These are phyloP conservation scores for Microctenopoma lineatum DNA, from an alignment of 2,797 vertebrate species.

Conservation along the genomic window DNA sequence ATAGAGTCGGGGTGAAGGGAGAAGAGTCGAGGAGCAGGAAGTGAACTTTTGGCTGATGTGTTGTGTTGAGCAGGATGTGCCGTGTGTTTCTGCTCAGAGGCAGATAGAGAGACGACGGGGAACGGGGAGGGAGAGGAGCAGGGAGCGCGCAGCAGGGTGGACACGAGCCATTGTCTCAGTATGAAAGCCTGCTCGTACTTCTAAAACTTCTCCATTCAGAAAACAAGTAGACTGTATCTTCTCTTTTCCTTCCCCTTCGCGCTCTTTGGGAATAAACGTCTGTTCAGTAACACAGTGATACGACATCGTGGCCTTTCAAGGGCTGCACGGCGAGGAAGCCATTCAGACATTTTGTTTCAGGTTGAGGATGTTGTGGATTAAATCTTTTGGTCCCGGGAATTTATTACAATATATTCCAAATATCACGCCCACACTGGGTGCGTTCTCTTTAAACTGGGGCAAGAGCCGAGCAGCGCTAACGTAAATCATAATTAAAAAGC, in stretches of 20 bases:
- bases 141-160: constrained; percentile 76
- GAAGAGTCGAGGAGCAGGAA: constrained; percentile 79
- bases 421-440: constrained; percentile 16
- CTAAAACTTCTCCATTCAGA: constrained; percentile 79
- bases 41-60: constrained; percentile 81
- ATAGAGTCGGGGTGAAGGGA: constrained; percentile 73
- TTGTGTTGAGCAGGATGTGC: constrained; percentile 81
- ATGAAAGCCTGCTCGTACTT: constrained; percentile 77
- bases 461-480: constrained; percentile 27
- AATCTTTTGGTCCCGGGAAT: constrained; percentile 19
- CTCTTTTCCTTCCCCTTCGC: constrained; percentile 73
- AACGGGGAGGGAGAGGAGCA: constrained; percentile 71
- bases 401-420: constrained; percentile 10
- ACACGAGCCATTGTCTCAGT: constrained; percentile 78
- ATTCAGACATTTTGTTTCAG: constrained; percentile 53
- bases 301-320: constrained; percentile 40
- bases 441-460: constrained; percentile 13
- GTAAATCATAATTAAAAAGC: constrained; percentile 30
- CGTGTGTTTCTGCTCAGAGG: constrained; percentile 82
- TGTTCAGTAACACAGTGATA: constrained; percentile 62
- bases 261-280: constrained; percentile 68
- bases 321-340: constrained; percentile 44
- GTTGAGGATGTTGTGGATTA: constrained; percentile 45
- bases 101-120: constrained; percentile 69
- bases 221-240: constrained; percentile 73